Evolutionary conservation across 2,888 invertebrate species (phyloP).

Genomic region (Choristoneura rosaceana): DNA sequence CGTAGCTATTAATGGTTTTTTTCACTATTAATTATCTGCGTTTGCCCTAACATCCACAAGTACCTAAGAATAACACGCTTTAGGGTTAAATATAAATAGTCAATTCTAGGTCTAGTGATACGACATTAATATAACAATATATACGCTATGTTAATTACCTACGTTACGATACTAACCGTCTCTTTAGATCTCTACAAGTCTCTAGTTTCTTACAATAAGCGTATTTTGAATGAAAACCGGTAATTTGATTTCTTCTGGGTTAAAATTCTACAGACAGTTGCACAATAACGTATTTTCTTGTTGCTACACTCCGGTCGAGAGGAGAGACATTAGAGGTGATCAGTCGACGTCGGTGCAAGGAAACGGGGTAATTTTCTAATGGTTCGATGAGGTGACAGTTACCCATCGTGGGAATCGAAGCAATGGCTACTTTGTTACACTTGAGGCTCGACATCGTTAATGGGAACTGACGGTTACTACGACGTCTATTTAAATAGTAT

Average conservation of each 20-base stretch:
- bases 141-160: too few species aligned
- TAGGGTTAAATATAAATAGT: not conserved
- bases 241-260: not conserved
- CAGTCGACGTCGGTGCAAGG: constrained; percentile 59
- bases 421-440: constrained; percentile 55
- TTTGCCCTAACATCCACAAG: constrained; percentile 6
- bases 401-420: constrained; percentile 72
- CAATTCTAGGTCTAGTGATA: too few species aligned
- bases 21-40: constrained; percentile 24
- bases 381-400: constrained; percentile 72
- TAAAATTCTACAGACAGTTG: constrained; percentile 9
- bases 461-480: not conserved
- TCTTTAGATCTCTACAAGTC: too few species aligned
- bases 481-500: not conserved
- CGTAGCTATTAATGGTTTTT: constrained; percentile 25
- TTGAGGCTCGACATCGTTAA: constrained; percentile 21
- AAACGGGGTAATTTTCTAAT: constrained; percentile 73
- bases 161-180: too few species aligned
- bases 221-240: not conserved
- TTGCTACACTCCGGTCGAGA: constrained; percentile 57
- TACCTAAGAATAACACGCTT: not conserved
- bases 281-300: constrained; percentile 48
- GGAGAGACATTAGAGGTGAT: constrained; percentile 68
- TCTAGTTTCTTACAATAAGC: too few species aligned
- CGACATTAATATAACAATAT: too few species aligned